Percentiles rank a stretch among this genome's conserved stretches.
Evolutionary conservation across 2,888 invertebrate species (phyloP).

Genomic region (Rhopalosiphum nymphaeae): DNA sequence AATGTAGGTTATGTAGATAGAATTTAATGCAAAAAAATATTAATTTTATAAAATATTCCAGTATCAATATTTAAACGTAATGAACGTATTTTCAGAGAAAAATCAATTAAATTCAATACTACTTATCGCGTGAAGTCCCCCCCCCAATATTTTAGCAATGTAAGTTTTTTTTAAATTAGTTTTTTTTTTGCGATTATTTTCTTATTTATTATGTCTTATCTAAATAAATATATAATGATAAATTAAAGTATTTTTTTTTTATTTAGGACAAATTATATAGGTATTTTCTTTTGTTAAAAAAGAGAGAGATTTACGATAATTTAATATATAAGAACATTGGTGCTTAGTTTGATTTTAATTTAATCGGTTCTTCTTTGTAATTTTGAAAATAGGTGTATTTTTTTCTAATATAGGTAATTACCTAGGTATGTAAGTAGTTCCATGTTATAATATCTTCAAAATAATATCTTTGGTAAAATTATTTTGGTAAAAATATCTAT

Average conservation of each 20-base stretch:
- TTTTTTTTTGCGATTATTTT: too few species aligned
- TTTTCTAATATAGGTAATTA: neutral
- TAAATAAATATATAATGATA: too few species aligned
- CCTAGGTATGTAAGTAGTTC: too few species aligned
- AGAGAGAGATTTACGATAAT: neutral
- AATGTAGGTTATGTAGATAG: too few species aligned
- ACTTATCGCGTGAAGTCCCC: neutral
- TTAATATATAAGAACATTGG: neutral
- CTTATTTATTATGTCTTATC: too few species aligned
- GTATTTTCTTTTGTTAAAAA: neutral
- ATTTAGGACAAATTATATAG: neutral
- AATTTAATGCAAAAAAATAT: neutral
- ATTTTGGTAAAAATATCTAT: too few species aligned
- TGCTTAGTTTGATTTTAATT: neutral
- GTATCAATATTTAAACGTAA: neutral
- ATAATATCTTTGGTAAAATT: too few species aligned
- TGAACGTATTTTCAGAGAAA: neutral
- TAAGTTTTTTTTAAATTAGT: too few species aligned
- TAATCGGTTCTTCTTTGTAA: neutral
- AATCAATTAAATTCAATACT: neutral
- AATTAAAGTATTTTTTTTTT: neutral
- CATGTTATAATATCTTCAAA: too few species aligned
- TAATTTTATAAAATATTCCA: neutral
- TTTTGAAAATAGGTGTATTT: neutral
- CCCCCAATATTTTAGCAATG: neutral